Evolutionary conservation across 2,113 vertebrate species (phyloP), one percentile per base, ranked within the genome.

Genomic region (Piaya cayana): DNA sequence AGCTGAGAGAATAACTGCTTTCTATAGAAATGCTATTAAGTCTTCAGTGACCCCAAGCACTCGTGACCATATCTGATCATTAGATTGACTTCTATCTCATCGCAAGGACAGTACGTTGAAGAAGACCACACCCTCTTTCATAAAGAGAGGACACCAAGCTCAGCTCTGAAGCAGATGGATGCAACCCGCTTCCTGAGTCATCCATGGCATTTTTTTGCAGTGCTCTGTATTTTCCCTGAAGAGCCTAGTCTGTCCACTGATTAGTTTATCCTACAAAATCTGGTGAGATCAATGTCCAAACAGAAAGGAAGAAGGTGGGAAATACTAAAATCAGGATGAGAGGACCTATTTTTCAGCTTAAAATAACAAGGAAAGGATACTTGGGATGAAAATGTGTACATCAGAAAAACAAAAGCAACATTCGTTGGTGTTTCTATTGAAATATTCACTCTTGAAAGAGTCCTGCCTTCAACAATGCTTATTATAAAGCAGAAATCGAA

Each of bases 401-500:
- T 50, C 20, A 27, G 15, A 53, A 56, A 80, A 85, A 34, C 0
- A 11, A 45, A 79, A 76, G 21, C 23, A 79, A 49, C 86, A 77
- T 56, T 72, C 42, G 45, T 55, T 3, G 0, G 11, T 26, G 12
- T 88, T 86, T 77, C 71, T 63, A 0, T 42, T 74, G 80, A 47
- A 79, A 49, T 56, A 43, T 11, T 70, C 52, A 55, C 64, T 49
- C 36, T 63, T n/a, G 1, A 1, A 32, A 71, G 64, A 15, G 47
- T 43, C 52, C 71, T 74, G 47, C 39, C 19, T 69, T 69, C 34
- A 49, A 60, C 1, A 49, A 88, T 43, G 72, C 70, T 77, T 52
- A 81, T 93, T 93, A 81, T 79, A 56, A 64, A 92, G 90, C 85
- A 96, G 82, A 90, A 92, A 90, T 78, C 6, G 3, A 72, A 56